A percentile compares a stretch with the other conserved stretches of the same genome.
Conservation (phyloP, 2,888 invertebrate genomes). For the Chalcis sispes region DNA sequence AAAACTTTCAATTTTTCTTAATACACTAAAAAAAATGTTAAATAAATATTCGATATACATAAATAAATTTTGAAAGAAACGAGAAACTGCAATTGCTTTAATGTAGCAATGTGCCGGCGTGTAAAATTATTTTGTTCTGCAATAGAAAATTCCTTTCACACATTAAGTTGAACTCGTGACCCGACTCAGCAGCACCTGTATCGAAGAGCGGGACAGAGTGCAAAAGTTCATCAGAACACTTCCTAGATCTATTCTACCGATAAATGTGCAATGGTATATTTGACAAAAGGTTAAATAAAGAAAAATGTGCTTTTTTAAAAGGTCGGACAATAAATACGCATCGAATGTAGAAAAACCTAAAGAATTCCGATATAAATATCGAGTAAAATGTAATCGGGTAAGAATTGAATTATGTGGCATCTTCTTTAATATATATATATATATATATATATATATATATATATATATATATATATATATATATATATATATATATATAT, state of each 20-base stretch:
- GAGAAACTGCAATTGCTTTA: neutral
- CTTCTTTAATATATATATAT: neutral
- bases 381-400: too few relatives aligned
- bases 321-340: too few relatives aligned
- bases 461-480: neutral
- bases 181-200: too few relatives aligned
- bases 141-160: constrained; percentile 32
- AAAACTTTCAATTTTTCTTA: too few relatives aligned
- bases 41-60: too few relatives aligned
- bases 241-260: constrained; percentile 1
- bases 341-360: too few relatives aligned
- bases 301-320: too few relatives aligned
- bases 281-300: too few relatives aligned
- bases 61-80: too few relatives aligned
- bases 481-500: neutral
- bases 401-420: constrained; percentile 8
- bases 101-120: neutral
- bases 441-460: neutral
- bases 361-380: too few relatives aligned
- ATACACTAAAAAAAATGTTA: too few relatives aligned
- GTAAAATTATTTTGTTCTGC: neutral
- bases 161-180: constrained; percentile 14
- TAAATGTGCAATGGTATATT: too few relatives aligned
- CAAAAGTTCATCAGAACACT: constrained; percentile 32
- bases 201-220: constrained; percentile 27